Percentiles rank a stretch among this genome's conserved stretches.
Conservation (phyloP, 2,797 vertebrate species). For the Trachurus trachurus region DNA sequence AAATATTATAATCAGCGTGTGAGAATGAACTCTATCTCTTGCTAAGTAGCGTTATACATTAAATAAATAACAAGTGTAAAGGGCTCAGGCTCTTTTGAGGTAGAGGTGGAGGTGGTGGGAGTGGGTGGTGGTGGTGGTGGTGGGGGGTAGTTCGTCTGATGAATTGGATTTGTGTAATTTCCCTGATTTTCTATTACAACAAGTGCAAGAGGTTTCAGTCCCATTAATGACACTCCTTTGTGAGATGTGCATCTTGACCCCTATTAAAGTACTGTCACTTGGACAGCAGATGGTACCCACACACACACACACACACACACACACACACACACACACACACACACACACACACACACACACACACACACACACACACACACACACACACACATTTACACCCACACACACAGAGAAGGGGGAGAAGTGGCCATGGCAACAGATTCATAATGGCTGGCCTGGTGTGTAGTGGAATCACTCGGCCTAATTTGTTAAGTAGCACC, state of each 20-base stretch:
- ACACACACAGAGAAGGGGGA: slow-evolving; percentile 57
- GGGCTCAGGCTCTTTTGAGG: background rate
- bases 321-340: slow-evolving; percentile 24
- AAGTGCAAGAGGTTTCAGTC: slow-evolving; percentile 74
- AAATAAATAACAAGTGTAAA: slow-evolving; percentile 32
- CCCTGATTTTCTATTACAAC: slow-evolving; percentile 78
- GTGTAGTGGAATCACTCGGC: slow-evolving; percentile 84
- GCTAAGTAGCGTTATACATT: slow-evolving; percentile 29
- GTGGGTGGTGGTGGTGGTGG: background rate
- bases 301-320: background rate
- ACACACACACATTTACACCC: slow-evolving; percentile 7
- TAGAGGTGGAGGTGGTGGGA: background rate
- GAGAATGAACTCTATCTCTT: slow-evolving; percentile 22
- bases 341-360: slow-evolving; percentile 33
- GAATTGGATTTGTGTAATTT: slow-evolving; percentile 74
- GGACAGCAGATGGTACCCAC: slow-evolving; percentile 84
- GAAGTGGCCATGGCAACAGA: slow-evolving; percentile 85
- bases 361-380: background rate
- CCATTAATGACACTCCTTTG: slow-evolving; percentile 80
- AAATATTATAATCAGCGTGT: background rate
- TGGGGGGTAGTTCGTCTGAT: slow-evolving; percentile 24
- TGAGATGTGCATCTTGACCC: slow-evolving; percentile 84
- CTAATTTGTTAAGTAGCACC: slow-evolving; percentile 90
- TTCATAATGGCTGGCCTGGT: slow-evolving; percentile 81
- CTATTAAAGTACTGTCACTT: slow-evolving; percentile 84